These are phyloP conservation scores for Clarias batrachus DNA, from an alignment of 2,113 vertebrate genomes.

Conservation along the genomic window DNA sequence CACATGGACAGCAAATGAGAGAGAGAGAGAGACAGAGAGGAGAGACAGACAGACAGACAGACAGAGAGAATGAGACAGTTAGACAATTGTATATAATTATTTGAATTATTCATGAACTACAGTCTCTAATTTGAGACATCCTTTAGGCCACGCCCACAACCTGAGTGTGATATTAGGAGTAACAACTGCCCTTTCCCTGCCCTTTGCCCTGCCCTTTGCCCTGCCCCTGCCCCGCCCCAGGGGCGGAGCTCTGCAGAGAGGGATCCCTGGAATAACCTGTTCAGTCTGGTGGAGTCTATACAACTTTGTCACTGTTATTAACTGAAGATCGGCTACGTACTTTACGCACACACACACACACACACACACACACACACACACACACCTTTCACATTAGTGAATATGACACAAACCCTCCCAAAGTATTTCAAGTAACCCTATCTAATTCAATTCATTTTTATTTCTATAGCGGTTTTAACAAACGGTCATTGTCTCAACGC, in stretches of 20 bases:
- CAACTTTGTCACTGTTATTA: not conserved
- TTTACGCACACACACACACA: not conserved
- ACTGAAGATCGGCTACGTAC: not conserved
- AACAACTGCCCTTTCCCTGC: not conserved
- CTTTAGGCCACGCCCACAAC: not conserved
- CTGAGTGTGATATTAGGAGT: not conserved
- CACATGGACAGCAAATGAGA: constrained; percentile 48
- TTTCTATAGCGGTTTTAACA: too few species aligned
- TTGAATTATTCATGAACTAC: not conserved
- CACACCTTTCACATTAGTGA: not conserved
- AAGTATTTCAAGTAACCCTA: not conserved
- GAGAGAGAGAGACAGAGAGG: not conserved
- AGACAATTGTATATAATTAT: not conserved
- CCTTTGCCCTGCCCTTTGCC: not conserved
- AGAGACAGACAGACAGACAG: not conserved
- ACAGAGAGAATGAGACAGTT: not conserved
- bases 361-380: not conserved
- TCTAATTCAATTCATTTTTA: too few species aligned
- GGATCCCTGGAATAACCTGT: not conserved
- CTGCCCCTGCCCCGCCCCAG: not conserved
- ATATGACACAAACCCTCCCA: not conserved
- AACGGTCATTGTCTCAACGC: too few species aligned
- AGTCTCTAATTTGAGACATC: not conserved
- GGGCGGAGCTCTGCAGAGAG: not conserved
- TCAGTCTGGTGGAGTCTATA: not conserved